Evolutionary conservation across 2,888 invertebrate genomes (phyloP).

Genomic region (Incurvaria masculella): DNA sequence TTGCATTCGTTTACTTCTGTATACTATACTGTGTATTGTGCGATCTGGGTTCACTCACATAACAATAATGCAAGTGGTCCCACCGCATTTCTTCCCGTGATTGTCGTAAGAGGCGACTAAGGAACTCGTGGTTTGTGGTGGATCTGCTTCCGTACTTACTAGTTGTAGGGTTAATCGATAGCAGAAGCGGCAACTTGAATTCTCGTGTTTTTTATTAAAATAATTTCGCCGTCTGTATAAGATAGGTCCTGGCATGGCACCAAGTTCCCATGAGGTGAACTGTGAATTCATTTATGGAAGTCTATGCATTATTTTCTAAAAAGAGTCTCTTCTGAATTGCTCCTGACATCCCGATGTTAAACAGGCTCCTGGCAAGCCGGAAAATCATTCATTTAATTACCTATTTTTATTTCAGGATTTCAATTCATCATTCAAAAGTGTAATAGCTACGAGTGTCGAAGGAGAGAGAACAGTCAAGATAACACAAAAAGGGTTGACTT

Average conservation of each 20-base stretch:
- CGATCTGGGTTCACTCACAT: too few species aligned
- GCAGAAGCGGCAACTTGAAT: not conserved
- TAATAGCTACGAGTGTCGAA: slow-evolving; percentile 32
- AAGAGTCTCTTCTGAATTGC: not conserved
- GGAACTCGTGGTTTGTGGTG: too few species aligned
- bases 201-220: not conserved
- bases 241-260: too few species aligned
- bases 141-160: too few species aligned
- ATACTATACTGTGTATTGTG: too few species aligned
- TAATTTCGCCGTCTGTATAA: not conserved
- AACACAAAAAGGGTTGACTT: slow-evolving; percentile 41
- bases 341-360: not conserved
- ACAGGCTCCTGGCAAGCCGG: not conserved
- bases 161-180: too few species aligned
- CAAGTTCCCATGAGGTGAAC: too few species aligned
- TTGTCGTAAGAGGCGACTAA: too few species aligned
- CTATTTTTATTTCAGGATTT: slow-evolving; percentile 32
- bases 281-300: not conserved
- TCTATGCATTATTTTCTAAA: not conserved
- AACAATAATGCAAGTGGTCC: too few species aligned
- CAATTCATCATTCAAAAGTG: slow-evolving; percentile 36
- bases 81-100: too few species aligned
- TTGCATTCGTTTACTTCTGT: too few species aligned
- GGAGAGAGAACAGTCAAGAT: slow-evolving; percentile 37
- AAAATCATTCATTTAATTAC: not conserved